Conservation (phyloP, 2,113 vertebrate species). For the Bubalus kerabau region DNA sequence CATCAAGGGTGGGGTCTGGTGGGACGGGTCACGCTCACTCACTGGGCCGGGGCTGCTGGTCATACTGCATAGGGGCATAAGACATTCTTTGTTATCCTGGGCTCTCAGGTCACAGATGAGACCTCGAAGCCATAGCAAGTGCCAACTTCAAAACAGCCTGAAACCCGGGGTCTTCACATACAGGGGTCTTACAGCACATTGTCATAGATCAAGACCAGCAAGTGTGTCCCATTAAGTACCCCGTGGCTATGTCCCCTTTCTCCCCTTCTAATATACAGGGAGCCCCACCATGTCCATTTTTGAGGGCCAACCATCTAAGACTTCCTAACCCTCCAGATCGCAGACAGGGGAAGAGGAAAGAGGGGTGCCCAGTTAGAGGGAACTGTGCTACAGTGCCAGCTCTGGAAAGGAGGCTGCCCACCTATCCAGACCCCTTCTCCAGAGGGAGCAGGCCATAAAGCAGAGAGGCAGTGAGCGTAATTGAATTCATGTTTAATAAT, state of each 20-base stretch:
- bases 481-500: constrained; percentile 79
- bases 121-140: not conserved
- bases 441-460: constrained; percentile 42
- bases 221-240: not conserved
- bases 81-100: not conserved
- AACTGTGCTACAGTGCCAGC: not conserved
- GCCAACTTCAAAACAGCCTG: not conserved
- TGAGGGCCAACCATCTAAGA: not conserved
- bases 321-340: not conserved
- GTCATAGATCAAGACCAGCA: not conserved
- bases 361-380: not conserved
- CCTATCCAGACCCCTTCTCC: not conserved
- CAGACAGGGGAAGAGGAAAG: not conserved
- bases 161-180: not conserved
- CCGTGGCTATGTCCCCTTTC: not conserved
- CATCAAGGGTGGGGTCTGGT: too few species aligned
- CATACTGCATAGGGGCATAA: not conserved
- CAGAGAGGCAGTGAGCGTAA: constrained; percentile 64
- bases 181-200: not conserved
- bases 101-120: not conserved
- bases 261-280: not conserved
- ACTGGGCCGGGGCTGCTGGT: fast-evolving
- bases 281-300: not conserved
- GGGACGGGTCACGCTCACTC: too few species aligned
- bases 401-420: constrained; percentile 25